Evolutionary conservation across 1,140 invertebrate genomes (phyloP).

Genomic region (Penaeus chinensis): DNA sequence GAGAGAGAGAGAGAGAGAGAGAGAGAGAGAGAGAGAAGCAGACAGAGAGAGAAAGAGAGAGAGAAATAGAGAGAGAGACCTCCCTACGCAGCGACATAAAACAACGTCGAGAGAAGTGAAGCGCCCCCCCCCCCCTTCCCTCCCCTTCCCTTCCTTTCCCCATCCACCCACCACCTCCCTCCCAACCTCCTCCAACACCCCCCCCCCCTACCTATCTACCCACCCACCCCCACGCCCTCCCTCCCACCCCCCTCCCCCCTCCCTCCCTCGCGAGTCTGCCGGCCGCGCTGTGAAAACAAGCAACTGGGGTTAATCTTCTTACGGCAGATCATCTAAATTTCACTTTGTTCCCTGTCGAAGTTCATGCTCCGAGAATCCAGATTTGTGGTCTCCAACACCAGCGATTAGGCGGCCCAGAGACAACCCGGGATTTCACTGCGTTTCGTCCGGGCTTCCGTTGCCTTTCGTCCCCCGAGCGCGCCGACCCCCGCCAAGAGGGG

Average conservation of each 20-base stretch:
- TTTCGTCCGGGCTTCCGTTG: conserved; percentile 27
- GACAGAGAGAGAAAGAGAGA: neutral
- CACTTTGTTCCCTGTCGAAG: conserved; percentile 64
- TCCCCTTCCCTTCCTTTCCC: too few relatives aligned
- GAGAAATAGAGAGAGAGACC: neutral
- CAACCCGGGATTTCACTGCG: conserved; percentile 20
- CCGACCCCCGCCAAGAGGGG: too few relatives aligned
- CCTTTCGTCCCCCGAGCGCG: conserved; percentile 10
- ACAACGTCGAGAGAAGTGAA: neutral
- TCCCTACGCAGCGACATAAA: too few relatives aligned
- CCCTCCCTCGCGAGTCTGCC: conserved; percentile 36
- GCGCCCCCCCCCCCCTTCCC: neutral
- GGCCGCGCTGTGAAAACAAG: conserved; percentile 56
- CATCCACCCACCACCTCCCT: too few relatives aligned
- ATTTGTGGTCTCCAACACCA: conserved; percentile 63
- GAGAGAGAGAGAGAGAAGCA: conserved; percentile 2
- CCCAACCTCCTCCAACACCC: too few relatives aligned
- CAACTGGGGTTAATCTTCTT: conserved; percentile 63
- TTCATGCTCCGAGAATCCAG: conserved; percentile 63
- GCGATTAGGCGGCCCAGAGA: conserved; percentile 59
- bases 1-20: too few relatives aligned
- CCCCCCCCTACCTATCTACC: neutral
- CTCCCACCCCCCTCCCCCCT: neutral
- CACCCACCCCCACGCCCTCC: neutral
- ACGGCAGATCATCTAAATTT: conserved; percentile 64